Base-by-base conservation (phyloP, 2,113 vertebrate genomes). In the Motacilla alba region DNA sequence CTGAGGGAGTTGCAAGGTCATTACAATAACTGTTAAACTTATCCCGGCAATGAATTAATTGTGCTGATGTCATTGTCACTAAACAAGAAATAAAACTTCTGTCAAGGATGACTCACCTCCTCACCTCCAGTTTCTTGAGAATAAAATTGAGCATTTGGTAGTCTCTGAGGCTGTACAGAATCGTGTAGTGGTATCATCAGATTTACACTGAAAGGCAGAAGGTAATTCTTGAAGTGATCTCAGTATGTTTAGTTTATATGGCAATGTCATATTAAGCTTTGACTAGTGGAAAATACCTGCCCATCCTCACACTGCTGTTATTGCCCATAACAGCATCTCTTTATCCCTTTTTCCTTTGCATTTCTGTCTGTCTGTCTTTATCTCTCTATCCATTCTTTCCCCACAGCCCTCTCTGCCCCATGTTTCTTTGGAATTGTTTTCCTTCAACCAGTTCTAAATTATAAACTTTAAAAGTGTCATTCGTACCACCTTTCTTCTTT, bases 1-100 rank as follows among this genome's bases (percentile, higher is more conserved):
- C 15, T 30, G 14, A 60, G 8, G 2, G 4, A 30, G 5, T 3
- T 11, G 13, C 6, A 30, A 10, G 1, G 4, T 72, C 5, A 1
- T 80, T 43, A n/a, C 7, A 53, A 13, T 12, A 70, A 53, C 12
- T 39, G 10, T 24, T 58, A 67, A 27, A 68, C 24, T 78, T 62
- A 70, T 4, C 4, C 16, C 14, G n/a, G 7, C 8, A 30, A 39
- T 56, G 3, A 76, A 64, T 55, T 73, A 76, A 55, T 68, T 2
- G 0, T 7, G 5, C 9, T 8, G 8, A 10, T 79, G 31, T 55
- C 58, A n/a, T 20, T 76, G 53, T n/a, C n/a, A 46, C 15, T 49
- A 9, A 76, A 13, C 4, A 68, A 68, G 19, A 4, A 44, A 60
- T 39, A 60, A 86, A 87, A 43, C 11, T 3, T 22, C 4, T 83